Evolutionary conservation across 64 coral and sea anemone genomes (phyloP), one percentile per base, ranked within the genome.

Genomic region (Porites australiensis): DNA sequence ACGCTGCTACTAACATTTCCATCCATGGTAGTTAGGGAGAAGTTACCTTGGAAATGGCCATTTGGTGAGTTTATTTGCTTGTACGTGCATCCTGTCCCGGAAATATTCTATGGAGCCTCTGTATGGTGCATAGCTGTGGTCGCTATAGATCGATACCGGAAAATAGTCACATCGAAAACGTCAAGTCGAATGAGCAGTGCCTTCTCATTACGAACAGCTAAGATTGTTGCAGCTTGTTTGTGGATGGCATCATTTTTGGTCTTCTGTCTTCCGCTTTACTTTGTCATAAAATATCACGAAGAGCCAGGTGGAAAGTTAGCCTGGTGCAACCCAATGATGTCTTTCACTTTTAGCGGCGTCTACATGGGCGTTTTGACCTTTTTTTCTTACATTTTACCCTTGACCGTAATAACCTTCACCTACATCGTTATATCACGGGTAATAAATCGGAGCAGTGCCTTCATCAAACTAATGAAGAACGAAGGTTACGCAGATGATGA

Each of bases 51-150:
- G 5, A 47, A 52, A 37, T 94, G 92, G 92, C 92, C 92, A 20
- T 84, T 94, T 16, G 92, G 92, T 9, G 69, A 54, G 23, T 83
- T 84, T 57, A 72, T 22, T 45, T 94, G 92, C 20, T 70, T 74
- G 7, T 94, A 83, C 15, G 13, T 94, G 46, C 89, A 89, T 65
- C 92, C 92, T 0, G 21, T 89, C 15, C 79, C 92, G 6, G 92
- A 94, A 18, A 77, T 89, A 13, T 85, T 89, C 16, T 82, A 83
- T 45, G 92, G 92, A 3, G 92, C 92, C 1, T 94, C 92, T 0
- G 88, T 94, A 13, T 89, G 92, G 87, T 94, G 77, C 14, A 89
- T 89, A 16, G 58, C 87, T 4, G 87, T 89, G 0, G 84, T 94
- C n/a, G 92, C 92, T 14, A 58, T 89, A 13, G 64, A 89, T 9